Percentiles rank a stretch among this genome's conserved stretches.
phyloP scores from a whole-genome alignment of 2,113 vertebrate species.

The Corvus moneduloides region DNA sequence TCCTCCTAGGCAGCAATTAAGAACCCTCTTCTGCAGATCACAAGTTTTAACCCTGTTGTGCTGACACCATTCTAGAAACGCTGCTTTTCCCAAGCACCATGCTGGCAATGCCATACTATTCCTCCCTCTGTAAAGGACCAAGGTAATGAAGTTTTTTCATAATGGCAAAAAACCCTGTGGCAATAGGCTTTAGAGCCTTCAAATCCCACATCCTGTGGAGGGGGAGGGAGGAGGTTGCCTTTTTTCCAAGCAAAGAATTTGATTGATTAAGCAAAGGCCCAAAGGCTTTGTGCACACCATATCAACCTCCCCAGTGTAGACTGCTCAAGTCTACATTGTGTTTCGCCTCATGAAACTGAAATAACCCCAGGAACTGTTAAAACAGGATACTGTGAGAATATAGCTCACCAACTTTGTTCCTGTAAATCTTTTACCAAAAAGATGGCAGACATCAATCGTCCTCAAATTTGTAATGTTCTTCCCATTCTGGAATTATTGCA shows the following conservation, averaged over 20 bases:
- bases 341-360: neutral
- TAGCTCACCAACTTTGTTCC: neutral
- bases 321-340: neutral
- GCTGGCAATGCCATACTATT: neutral
- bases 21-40: neutral
- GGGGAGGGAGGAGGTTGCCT: accelerated
- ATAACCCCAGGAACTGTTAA: neutral
- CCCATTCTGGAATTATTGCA: neutral
- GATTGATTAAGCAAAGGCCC: neutral
- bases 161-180: neutral
- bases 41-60: neutral
- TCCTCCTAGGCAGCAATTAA: neutral
- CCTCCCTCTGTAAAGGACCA: neutral
- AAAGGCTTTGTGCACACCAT: neutral
- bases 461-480: neutral
- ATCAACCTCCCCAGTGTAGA: neutral
- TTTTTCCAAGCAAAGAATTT: neutral
- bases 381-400: neutral
- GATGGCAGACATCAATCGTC: neutral
- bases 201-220: neutral
- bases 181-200: neutral
- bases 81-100: neutral
- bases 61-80: neutral
- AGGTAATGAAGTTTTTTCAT: neutral
- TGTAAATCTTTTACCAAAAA: neutral